A percentile compares a stretch with the other conserved stretches of the same genome.
phyloP scores from a whole-genome alignment of 2,113 vertebrate species.

The Scalopus aquaticus region DNA sequence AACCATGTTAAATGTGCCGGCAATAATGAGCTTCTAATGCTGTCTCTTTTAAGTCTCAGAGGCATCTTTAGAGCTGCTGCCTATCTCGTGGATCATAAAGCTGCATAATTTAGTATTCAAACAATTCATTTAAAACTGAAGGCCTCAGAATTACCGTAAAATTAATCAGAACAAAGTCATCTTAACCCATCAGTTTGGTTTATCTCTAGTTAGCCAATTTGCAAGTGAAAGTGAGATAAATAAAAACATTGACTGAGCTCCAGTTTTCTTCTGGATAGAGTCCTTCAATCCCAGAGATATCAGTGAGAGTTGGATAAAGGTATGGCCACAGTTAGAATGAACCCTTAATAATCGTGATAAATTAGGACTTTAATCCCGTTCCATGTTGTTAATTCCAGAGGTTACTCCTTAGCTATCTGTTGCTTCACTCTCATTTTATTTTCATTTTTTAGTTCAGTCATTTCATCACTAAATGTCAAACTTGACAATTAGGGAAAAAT shows the following conservation, averaged over 20 bases:
- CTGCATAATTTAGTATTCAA: conserved; percentile 90
- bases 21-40: conserved; percentile 90
- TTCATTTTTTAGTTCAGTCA: background rate
- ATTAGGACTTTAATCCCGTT: conserved; percentile 58
- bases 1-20: conserved; percentile 89
- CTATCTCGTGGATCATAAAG: conserved; percentile 91
- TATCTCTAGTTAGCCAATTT: conserved; percentile 76
- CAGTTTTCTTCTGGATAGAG: background rate
- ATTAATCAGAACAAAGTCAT: conserved; percentile 85
- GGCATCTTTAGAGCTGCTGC: conserved; percentile 88
- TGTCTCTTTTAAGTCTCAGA: conserved; percentile 87
- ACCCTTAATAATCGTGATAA: conserved; percentile 17
- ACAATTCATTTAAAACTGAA: conserved; percentile 89
- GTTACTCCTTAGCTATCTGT: conserved; percentile 17
- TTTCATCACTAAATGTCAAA: conserved; percentile 45
- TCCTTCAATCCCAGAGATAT: background rate
- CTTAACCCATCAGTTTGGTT: conserved; percentile 71
- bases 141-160: conserved; percentile 83
- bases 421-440: background rate
- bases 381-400: conserved; percentile 53
- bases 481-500: background rate
- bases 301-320: background rate
- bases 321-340: background rate
- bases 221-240: conserved; percentile 68
- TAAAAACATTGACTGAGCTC: conserved; percentile 40